A percentile compares a stretch with the other conserved stretches of the same genome.
Evolutionary conservation across 2,113 vertebrate species (phyloP).

Genomic region (Ammodytes marinus): DNA sequence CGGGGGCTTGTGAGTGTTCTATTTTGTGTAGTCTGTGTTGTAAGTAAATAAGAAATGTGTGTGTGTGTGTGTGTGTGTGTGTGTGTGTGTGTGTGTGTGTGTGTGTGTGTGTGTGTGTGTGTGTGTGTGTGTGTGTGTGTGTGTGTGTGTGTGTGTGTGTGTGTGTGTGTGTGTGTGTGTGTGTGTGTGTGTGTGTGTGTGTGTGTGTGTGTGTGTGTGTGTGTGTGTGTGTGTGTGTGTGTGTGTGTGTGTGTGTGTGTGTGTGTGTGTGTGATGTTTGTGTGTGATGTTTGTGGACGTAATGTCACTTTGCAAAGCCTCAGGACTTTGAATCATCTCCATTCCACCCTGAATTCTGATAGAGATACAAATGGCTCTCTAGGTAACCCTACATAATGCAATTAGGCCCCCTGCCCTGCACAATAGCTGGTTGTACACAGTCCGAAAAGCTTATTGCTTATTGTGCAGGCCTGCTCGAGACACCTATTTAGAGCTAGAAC

Average conservation of each 20-base stretch:
- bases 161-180: neutral
- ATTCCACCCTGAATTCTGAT: neutral
- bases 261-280: neutral
- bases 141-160: neutral
- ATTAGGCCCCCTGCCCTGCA: neutral
- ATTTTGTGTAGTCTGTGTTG: constrained; percentile 44
- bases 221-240: constrained; percentile 2
- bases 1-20: constrained; percentile 12
- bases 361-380: neutral
- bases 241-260: neutral
- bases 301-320: constrained; percentile 5
- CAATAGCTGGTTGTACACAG: neutral
- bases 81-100: constrained; percentile 45
- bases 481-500: neutral
- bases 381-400: neutral
- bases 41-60: constrained; percentile 10
- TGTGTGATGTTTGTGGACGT: constrained; percentile 39
- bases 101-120: constrained; percentile 36
- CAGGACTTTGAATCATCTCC: neutral
- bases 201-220: neutral
- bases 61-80: constrained; percentile 27
- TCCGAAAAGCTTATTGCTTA: neutral
- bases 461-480: too few relatives aligned
- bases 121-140: constrained; percentile 2
- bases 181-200: neutral